Conservation (phyloP, 2,113 vertebrate genomes). For the Centropristis striata region DNA sequence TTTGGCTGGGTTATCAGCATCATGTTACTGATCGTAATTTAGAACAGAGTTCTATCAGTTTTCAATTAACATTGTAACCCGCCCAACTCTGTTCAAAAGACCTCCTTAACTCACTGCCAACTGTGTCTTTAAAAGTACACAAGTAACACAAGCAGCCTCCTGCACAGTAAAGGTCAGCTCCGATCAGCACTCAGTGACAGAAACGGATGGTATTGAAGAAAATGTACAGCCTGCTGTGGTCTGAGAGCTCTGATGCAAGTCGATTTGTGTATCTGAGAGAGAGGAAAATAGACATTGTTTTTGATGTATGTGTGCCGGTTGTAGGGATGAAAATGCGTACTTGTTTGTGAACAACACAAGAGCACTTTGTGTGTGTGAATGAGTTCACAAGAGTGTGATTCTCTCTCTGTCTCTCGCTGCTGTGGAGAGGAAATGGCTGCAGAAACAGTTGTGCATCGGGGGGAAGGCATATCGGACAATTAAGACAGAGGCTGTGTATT, state of each 20-base stretch:
- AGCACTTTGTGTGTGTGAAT: constrained; percentile 50
- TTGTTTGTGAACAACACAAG: constrained; percentile 62
- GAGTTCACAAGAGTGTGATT: constrained; percentile 53
- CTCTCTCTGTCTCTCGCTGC: constrained; percentile 21
- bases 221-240: constrained; percentile 27
- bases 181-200: constrained; percentile 32
- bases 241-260: constrained; percentile 28
- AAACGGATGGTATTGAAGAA: constrained; percentile 43
- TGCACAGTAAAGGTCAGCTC: constrained; percentile 29
- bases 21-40: not conserved
- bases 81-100: not conserved
- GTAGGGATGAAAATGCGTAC: not conserved
- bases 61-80: constrained; percentile 3
- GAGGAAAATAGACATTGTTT: constrained; percentile 2
- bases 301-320: not conserved
- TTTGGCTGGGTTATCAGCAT: not conserved
- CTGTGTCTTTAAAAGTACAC: constrained; percentile 12
- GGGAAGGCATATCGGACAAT: constrained; percentile 86
- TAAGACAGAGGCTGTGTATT: constrained; percentile 81
- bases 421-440: constrained; percentile 58
- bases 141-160: constrained; percentile 1
- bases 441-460: constrained; percentile 64
- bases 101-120: not conserved
- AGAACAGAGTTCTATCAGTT: not conserved
- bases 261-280: not conserved